phyloP scores from a whole-genome alignment of 2,888 invertebrate genomes.

The Leptogaster cylindrica region DNA sequence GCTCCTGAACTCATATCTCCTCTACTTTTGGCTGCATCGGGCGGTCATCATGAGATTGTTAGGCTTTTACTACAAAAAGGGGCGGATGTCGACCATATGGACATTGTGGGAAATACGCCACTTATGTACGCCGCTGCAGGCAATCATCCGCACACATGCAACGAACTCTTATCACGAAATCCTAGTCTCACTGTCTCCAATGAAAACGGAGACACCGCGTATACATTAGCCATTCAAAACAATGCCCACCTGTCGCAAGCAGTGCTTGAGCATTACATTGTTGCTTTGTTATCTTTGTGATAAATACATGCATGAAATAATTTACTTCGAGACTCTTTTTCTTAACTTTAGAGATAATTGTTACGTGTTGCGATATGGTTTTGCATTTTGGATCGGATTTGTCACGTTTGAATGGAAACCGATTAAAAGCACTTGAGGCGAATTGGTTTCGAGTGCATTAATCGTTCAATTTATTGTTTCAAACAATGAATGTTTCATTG shows the following conservation, averaged over 20 bases:
- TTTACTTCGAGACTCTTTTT: constrained; percentile 1
- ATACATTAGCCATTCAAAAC: constrained; percentile 76
- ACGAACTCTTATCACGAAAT: constrained; percentile 79
- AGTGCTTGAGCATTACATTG: constrained; percentile 72
- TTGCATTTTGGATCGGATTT: too few species aligned
- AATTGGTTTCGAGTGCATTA: too few species aligned
- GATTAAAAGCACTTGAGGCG: too few species aligned
- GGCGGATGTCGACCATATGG: constrained; percentile 79
- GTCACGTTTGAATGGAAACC: too few species aligned
- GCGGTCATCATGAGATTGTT: constrained; percentile 89
- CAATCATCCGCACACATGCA: constrained; percentile 88
- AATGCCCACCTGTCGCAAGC: constrained; percentile 73
- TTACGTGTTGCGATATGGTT: constrained; percentile 2
- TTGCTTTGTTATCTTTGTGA: constrained; percentile 53
- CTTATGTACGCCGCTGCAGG: constrained; percentile 90
- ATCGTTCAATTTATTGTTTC: too few species aligned
- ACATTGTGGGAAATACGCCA: constrained; percentile 89
- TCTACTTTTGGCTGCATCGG: constrained; percentile 80
- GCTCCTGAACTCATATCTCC: constrained; percentile 84
- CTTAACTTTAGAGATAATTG: neutral
- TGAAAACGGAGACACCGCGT: constrained; percentile 83
- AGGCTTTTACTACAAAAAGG: constrained; percentile 79
- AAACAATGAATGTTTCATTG: too few species aligned
- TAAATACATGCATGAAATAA: neutral
- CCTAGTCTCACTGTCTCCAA: constrained; percentile 83